Base-by-base conservation (phyloP, 2,113 vertebrate genomes). In the Thinocorus orbignyianus region DNA sequence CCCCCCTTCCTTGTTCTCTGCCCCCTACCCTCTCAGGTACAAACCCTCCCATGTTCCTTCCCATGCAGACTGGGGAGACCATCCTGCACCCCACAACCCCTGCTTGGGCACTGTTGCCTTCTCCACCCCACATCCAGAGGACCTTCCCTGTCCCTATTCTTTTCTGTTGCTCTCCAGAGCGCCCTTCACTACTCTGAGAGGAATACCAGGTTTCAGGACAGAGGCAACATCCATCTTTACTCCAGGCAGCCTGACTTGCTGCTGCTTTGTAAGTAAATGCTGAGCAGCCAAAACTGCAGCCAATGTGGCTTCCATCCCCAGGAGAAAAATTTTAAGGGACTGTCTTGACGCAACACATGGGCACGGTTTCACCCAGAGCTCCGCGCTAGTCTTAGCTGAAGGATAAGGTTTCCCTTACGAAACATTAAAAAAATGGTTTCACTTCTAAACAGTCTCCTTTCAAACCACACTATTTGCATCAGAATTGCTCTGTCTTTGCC, bases 241-340 rank as follows among this genome's bases (percentile, higher is more conserved):
- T 22, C 31, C 4, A 54, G 35, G 26, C 23, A 77, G n/a, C 31
- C 19, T 15, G 51, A 72, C 12, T 78, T 91, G 42, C 49, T 54
- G 35, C 37, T 81, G 54, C 37, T 46, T 26, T 28, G 11, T 49
- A 49, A 54, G 57, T 26, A 83, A 81, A 41, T 16, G 15, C 28
- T 73, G 89, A 65, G 37, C 46, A 8, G 9, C 68, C 41, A 48
- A 65, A 82, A 39, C 25, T 2, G 3, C 41, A 72, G 24, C 17
- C 0, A 2, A 24, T 30, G 28, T 49, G 26, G 28, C 26, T 88
- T 70, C 76, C 15, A 4, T 25, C 5, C 33, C 8, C 2, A 1
- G 10, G 31, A 78, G 42, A 65, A 72, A 83, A 86, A 37, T 24
- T 55, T 4, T 30, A 68, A 86, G 44, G 24, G 58, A 39, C 24